These are phyloP conservation scores for Poicephalus meyeri DNA, from an alignment of 2,113 vertebrate genomes.

Conservation along the genomic window DNA sequence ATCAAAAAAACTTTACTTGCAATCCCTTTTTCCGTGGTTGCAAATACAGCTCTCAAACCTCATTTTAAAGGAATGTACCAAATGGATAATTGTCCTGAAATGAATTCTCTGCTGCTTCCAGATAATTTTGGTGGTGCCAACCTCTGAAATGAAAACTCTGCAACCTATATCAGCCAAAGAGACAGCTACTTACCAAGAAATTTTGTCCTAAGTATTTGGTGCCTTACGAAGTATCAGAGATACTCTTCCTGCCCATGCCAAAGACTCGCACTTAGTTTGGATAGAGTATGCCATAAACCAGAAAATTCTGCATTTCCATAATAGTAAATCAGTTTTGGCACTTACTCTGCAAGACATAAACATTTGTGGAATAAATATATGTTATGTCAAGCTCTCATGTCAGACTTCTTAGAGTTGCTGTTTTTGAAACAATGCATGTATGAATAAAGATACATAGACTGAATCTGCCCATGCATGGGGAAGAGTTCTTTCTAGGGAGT, in stretches of 20 bases:
- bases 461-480: accelerated
- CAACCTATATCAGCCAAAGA: background rate
- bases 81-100: background rate
- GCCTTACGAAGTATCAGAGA: background rate
- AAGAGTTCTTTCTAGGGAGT: background rate
- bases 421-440: background rate
- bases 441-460: background rate
- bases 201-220: background rate
- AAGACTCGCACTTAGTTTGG: background rate
- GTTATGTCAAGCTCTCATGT: background rate
- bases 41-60: background rate
- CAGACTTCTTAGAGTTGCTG: background rate
- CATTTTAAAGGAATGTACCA: background rate
- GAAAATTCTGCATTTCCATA: background rate
- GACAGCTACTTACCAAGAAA: background rate
- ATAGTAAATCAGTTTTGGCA: background rate
- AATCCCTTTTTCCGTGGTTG: background rate
- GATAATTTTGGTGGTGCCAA: background rate
- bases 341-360: background rate
- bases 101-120: background rate
- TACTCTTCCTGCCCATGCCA: background rate
- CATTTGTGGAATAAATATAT: background rate
- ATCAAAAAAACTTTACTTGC: background rate
- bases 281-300: background rate
- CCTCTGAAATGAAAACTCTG: background rate